Conservation (phyloP, 2,797 vertebrate genomes). For the Psittacula echo region DNA sequence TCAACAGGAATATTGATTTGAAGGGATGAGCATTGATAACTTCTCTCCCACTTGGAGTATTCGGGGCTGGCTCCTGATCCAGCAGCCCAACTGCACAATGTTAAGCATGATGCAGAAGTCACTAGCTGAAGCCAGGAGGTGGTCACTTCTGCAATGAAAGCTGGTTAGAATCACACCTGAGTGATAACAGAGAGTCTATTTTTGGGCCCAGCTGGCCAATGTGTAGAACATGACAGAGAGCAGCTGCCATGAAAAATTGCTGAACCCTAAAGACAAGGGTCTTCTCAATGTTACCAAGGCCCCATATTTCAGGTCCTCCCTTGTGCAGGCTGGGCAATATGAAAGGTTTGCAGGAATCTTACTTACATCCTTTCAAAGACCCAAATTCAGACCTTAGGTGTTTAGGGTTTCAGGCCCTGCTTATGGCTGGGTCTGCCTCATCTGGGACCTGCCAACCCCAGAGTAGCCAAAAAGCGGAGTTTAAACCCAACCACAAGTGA, state of each 20-base stretch:
- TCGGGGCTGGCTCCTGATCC: background rate
- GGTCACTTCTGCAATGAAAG: background rate
- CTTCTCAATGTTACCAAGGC: background rate
- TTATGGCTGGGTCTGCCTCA: background rate
- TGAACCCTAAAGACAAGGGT: background rate
- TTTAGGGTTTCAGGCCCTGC: background rate
- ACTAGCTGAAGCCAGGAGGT: background rate
- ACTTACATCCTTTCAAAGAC: background rate
- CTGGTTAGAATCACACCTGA: background rate
- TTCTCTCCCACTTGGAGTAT: background rate
- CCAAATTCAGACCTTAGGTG: background rate
- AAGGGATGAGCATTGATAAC: background rate
- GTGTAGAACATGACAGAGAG: background rate
- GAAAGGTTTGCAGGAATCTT: background rate
- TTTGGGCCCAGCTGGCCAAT: background rate
- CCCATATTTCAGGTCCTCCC: background rate
- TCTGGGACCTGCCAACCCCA: background rate
- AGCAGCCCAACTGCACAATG: background rate
- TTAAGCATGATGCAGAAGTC: background rate
- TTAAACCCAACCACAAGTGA: background rate
- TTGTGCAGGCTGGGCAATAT: constrained; percentile 8
- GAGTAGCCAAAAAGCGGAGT: background rate
- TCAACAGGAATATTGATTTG: background rate
- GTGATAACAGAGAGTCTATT: background rate
- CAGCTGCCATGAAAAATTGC: background rate